A percentile compares a stretch with the other conserved stretches of the same genome.
Conservation (phyloP, 1,140 invertebrate species). For the Camponotus pennsylvanicus region DNA sequence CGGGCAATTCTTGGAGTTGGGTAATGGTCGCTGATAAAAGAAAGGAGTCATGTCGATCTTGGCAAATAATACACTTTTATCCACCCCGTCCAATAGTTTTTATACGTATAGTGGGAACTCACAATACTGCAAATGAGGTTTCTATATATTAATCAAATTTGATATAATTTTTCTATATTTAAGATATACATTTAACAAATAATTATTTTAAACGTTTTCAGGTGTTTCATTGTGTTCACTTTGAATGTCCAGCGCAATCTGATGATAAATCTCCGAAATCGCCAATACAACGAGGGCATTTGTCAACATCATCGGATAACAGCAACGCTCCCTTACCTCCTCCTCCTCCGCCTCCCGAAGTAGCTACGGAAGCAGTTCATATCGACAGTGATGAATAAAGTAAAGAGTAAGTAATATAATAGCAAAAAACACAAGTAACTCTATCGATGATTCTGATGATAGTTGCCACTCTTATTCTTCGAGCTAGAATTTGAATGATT, state of each 20-base stretch:
- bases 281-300: constrained; percentile 67
- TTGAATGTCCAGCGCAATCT: constrained; percentile 95
- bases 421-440: constrained; percentile 10
- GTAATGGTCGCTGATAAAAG: constrained; percentile 93
- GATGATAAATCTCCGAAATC: constrained; percentile 80
- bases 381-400: constrained; percentile 79
- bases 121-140: constrained; percentile 99
- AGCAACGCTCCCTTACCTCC: constrained; percentile 12
- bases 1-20: constrained; percentile 96
- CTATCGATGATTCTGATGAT: constrained; percentile 7
- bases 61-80: constrained; percentile 96
- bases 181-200: not conserved
- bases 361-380: constrained; percentile 80
- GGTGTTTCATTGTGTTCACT: constrained; percentile 99
- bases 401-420: not conserved
- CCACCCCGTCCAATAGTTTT: constrained; percentile 94
- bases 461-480: constrained; percentile 23
- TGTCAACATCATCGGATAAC: constrained; percentile 21
- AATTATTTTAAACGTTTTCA: constrained; percentile 80
- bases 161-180: not conserved
- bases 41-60: constrained; percentile 93
- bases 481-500: constrained; percentile 30
- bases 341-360: constrained; percentile 74
- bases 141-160: constrained; percentile 44
- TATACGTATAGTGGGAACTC: constrained; percentile 97